Percentiles rank a stretch among this genome's conserved stretches.
phyloP scores from a whole-genome alignment of 2,888 invertebrate species.

The Melipona bicolor region DNA sequence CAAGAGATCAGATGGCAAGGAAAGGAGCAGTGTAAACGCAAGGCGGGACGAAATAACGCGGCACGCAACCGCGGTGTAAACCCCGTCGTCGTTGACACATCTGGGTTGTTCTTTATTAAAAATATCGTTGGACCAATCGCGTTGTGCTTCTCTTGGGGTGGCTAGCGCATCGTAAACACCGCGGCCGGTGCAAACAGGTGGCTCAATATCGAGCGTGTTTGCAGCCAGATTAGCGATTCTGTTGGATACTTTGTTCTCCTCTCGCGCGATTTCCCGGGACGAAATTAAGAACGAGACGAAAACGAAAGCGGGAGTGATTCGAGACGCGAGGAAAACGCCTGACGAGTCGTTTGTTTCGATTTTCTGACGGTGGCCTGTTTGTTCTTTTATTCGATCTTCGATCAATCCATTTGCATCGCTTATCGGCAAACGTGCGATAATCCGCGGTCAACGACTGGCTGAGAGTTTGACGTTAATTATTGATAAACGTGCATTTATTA shows the following conservation, averaged over 20 bases:
- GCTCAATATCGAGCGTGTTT: conserved; percentile 72
- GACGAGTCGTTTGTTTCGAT: neutral
- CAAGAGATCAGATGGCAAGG: neutral
- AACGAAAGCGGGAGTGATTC: neutral
- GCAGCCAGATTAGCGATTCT: conserved; percentile 71
- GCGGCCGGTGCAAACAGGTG: conserved; percentile 71
- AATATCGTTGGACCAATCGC: conserved; percentile 52
- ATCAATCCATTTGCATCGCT: too few species aligned
- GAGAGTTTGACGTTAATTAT: too few species aligned
- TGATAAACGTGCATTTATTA: too few species aligned
- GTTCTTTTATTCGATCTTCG: neutral
- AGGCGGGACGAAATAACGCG: conserved; percentile 4
- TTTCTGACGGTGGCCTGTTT: neutral
- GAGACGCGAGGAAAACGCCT: neutral
- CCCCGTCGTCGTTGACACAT: conserved; percentile 20
- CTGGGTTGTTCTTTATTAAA: conserved; percentile 53
- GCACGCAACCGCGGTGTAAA: neutral
- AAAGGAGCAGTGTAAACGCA: neutral
- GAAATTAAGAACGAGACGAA: conserved; percentile 23
- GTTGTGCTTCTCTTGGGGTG: conserved; percentile 11
- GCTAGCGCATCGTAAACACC: conserved; percentile 61
- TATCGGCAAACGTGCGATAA: too few species aligned
- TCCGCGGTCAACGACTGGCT: too few species aligned
- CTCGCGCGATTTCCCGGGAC: neutral
- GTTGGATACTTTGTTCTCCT: conserved; percentile 67